Percentiles rank a stretch among this genome's conserved stretches.
These are phyloP conservation scores for Zosterops pallidus DNA, from an alignment of 2,113 vertebrate genomes.

Conservation along the genomic window DNA sequence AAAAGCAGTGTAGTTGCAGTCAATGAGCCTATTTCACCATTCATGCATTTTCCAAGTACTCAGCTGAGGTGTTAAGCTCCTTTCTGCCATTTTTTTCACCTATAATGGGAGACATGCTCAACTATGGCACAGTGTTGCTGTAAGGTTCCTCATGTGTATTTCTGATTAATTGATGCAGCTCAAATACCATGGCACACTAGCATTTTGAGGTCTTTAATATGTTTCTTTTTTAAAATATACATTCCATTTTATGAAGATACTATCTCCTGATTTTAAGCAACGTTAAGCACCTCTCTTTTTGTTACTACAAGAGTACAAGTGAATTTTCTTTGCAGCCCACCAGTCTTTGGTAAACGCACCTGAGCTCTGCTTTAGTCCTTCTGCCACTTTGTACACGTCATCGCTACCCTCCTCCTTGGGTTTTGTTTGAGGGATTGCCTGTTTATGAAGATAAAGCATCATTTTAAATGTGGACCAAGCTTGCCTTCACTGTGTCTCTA, in stretches of 20 bases:
- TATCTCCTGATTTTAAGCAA: not conserved
- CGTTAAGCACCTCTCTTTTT: not conserved
- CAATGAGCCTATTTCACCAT: conserved; percentile 1
- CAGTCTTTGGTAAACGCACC: not conserved
- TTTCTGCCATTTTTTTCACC: not conserved
- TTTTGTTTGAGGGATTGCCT: not conserved
- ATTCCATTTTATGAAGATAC: not conserved
- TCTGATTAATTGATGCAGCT: not conserved
- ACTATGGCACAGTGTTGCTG: not conserved
- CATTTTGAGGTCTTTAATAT: not conserved
- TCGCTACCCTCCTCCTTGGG: not conserved
- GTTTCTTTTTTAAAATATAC: not conserved
- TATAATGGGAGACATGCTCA: not conserved
- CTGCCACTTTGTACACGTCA: not conserved
- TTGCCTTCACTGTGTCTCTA: not conserved
- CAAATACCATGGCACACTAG: not conserved
- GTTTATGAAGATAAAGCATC: not conserved
- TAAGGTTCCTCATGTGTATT: not conserved
- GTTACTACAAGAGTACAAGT: not conserved
- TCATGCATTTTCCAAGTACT: not conserved
- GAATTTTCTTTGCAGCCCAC: not conserved
- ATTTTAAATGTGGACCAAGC: not conserved
- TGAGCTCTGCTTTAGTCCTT: not conserved
- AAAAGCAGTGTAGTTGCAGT: not conserved
- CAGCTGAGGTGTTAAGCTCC: not conserved